These are phyloP conservation scores for Sesia apiformis DNA, from an alignment of 2,888 invertebrate genomes.

Conservation along the genomic window DNA sequence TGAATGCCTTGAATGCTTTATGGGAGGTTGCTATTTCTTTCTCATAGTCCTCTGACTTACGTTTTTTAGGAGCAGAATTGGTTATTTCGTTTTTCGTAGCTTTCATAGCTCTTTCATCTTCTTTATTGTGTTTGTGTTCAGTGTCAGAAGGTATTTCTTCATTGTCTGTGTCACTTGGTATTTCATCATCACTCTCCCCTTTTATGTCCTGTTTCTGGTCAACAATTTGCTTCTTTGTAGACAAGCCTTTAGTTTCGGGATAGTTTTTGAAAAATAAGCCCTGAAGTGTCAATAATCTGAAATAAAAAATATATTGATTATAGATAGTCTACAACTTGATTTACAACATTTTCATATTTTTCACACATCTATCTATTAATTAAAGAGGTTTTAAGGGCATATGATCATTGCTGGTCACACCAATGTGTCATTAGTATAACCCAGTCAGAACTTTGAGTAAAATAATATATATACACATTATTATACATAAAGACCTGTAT, in stretches of 20 bases:
- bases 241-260: constrained; percentile 79
- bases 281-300: constrained; percentile 53
- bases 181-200: constrained; percentile 56
- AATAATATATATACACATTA: too few relatives aligned
- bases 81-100: constrained; percentile 13
- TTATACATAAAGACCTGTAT: too few relatives aligned
- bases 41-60: constrained; percentile 76
- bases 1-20: constrained; percentile 77
- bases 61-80: constrained; percentile 42
- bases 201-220: constrained; percentile 26
- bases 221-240: constrained; percentile 29
- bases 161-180: constrained; percentile 71
- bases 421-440: too few relatives aligned
- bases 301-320: constrained; percentile 17
- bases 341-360: too few relatives aligned
- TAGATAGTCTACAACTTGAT: background rate
- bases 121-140: constrained; percentile 39
- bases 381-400: too few relatives aligned
- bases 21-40: constrained; percentile 72
- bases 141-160: constrained; percentile 80
- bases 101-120: constrained; percentile 19
- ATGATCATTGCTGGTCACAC: too few relatives aligned
- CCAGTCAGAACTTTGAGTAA: too few relatives aligned
- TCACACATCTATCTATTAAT: too few relatives aligned
- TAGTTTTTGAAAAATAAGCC: constrained; percentile 73